These are phyloP conservation scores for Corythornis cristatus DNA, from an alignment of 2,113 vertebrate species.

Conservation along the genomic window DNA sequence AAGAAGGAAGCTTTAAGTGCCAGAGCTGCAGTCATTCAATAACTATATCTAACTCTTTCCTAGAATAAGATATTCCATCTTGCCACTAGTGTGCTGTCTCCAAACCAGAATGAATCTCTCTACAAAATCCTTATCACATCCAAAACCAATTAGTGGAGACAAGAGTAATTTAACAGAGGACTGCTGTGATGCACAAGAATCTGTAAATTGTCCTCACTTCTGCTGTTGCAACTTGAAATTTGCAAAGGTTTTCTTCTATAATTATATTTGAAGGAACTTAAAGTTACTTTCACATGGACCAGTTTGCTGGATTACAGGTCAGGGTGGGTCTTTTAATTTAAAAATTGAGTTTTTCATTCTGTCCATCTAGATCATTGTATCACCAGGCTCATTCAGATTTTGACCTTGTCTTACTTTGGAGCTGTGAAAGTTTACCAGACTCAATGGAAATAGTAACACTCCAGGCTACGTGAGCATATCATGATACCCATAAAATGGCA, in stretches of 20 bases:
- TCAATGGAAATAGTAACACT: not conserved
- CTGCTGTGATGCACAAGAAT: not conserved
- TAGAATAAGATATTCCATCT: not conserved
- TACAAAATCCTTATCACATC: not conserved
- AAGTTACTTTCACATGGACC: not conserved
- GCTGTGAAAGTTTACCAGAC: not conserved
- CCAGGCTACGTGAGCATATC: not conserved
- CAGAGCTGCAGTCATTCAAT: not conserved
- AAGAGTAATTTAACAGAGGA: not conserved
- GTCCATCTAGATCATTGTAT: not conserved
- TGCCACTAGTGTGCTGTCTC: not conserved
- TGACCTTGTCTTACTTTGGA: not conserved
- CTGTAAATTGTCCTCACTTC: not conserved
- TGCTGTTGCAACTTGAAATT: not conserved
- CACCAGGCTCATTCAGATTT: not conserved
- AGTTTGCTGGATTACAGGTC: not conserved
- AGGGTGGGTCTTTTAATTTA: not conserved
- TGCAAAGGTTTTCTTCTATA: not conserved
- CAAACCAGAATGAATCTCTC: not conserved
- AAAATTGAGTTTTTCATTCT: not conserved
- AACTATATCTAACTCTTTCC: not conserved
- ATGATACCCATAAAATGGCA: not conserved
- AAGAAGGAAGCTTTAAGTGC: not conserved
- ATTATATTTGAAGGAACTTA: not conserved
- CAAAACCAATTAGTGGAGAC: not conserved